phyloP scores from a whole-genome alignment of 2,797 vertebrate genomes.

The Onychomys arenicola region DNA sequence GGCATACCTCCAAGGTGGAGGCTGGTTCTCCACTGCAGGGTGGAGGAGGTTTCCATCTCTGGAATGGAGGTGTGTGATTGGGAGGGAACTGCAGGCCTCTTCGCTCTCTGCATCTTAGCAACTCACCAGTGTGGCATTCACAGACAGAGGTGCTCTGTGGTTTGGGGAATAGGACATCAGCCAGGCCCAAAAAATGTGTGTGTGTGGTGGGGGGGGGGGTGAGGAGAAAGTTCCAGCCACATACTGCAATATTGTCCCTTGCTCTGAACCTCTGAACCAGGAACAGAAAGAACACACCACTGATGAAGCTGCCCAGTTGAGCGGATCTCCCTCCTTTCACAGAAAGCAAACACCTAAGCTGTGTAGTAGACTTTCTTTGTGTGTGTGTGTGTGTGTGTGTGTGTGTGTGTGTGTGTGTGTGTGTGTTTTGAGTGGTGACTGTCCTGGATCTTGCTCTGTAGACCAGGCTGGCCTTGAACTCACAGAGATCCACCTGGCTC shows the following conservation, averaged over 20 bases:
- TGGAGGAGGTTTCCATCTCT: conserved; percentile 32
- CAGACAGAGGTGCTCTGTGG: conserved; percentile 71
- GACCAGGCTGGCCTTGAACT: too few relatives aligned
- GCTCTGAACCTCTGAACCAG: not conserved
- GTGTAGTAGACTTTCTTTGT: not conserved
- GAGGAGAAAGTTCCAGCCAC: conserved; percentile 41
- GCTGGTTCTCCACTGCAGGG: not conserved
- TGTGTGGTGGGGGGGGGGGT: not conserved
- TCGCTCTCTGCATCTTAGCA: conserved; percentile 49
- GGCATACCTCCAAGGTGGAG: not conserved
- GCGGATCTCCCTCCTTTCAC: not conserved
- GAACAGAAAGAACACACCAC: not conserved
- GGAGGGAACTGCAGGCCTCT: not conserved
- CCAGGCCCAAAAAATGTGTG: conserved; percentile 53
- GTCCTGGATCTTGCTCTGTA: too few relatives aligned
- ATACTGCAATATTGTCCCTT: not conserved
- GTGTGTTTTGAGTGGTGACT: too few relatives aligned
- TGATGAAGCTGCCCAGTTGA: not conserved
- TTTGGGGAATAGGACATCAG: conserved; percentile 74
- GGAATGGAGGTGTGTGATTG: not conserved
- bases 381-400: too few relatives aligned
- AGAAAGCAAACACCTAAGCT: not conserved
- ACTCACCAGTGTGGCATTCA: conserved; percentile 74
- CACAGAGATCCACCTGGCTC: too few relatives aligned
- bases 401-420: too few relatives aligned